These are phyloP conservation scores for Onychomys arenicola DNA, from an alignment of 2,797 vertebrate genomes.

Conservation along the genomic window DNA sequence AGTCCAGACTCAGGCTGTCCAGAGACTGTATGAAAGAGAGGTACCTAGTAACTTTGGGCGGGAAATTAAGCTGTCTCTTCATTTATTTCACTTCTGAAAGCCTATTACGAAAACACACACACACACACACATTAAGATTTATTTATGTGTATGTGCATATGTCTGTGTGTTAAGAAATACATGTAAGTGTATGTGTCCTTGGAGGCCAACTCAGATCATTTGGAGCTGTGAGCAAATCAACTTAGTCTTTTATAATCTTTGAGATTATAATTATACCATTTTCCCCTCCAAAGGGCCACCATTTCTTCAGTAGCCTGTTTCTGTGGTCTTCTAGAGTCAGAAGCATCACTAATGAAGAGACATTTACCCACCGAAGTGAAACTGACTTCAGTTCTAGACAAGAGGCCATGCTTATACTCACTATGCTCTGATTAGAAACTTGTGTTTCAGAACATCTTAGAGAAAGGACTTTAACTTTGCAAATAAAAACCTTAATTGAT, in stretches of 20 bases:
- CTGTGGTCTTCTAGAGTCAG: background rate
- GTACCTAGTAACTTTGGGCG: background rate
- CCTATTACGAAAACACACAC: background rate
- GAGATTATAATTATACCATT: background rate
- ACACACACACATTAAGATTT: background rate
- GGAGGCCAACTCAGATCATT: background rate
- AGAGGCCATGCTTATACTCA: background rate
- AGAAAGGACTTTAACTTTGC: background rate
- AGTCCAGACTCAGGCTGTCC: background rate
- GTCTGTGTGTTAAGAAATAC: background rate
- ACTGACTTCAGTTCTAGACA: constrained; percentile 48
- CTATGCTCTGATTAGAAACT: background rate
- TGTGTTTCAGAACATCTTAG: background rate
- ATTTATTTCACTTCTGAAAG: background rate
- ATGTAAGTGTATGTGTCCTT: background rate
- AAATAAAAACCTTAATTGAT: constrained; percentile 47
- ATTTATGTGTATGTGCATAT: background rate
- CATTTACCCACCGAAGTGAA: constrained; percentile 45
- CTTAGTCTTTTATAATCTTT: background rate
- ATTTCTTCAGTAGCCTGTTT: constrained; percentile 22
- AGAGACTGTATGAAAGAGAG: background rate
- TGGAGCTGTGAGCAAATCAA: background rate
- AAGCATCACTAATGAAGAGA: constrained; percentile 20
- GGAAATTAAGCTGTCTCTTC: background rate
- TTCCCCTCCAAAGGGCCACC: background rate